These are phyloP conservation scores for Hemithea aestivaria DNA, from an alignment of 2,888 invertebrate genomes.

Conservation along the genomic window DNA sequence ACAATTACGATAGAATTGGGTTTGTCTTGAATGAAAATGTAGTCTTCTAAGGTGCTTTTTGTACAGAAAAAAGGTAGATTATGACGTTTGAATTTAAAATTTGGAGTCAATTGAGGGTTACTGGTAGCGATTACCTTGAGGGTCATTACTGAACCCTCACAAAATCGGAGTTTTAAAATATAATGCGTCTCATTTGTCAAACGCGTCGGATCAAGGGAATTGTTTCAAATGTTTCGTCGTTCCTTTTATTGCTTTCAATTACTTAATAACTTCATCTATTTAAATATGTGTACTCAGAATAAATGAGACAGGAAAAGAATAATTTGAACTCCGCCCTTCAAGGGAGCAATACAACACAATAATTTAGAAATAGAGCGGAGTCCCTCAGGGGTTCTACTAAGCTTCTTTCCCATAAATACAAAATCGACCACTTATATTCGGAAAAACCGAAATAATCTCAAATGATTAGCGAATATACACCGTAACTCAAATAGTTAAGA, in stretches of 20 bases:
- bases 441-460: constrained; percentile 39
- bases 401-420: constrained; percentile 59
- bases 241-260: constrained; percentile 62
- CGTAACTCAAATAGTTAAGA: constrained; percentile 29
- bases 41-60: constrained; percentile 26
- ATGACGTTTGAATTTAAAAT: constrained; percentile 73
- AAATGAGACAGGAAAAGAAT: constrained; percentile 46
- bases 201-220: constrained; percentile 35
- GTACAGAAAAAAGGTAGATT: constrained; percentile 57
- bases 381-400: constrained; percentile 50
- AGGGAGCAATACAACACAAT: constrained; percentile 49
- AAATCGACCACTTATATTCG: constrained; percentile 56
- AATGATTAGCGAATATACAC: constrained; percentile 27
- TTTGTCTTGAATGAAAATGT: constrained; percentile 4
- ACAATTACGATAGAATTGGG: constrained; percentile 6
- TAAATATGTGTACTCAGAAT: constrained; percentile 37
- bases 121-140: constrained; percentile 60
- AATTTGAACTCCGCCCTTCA: constrained; percentile 46
- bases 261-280: constrained; percentile 56
- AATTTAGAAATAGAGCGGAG: constrained; percentile 59
- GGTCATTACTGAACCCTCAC: constrained; percentile 63
- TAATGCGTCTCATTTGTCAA: constrained; percentile 65
- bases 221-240: constrained; percentile 48
- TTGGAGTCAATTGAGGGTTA: constrained; percentile 59
- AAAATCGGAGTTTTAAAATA: constrained; percentile 51